Percentiles rank a stretch among this genome's conserved stretches.
phyloP scores from a whole-genome alignment of 2,113 vertebrate genomes.

The Strix aluco region DNA sequence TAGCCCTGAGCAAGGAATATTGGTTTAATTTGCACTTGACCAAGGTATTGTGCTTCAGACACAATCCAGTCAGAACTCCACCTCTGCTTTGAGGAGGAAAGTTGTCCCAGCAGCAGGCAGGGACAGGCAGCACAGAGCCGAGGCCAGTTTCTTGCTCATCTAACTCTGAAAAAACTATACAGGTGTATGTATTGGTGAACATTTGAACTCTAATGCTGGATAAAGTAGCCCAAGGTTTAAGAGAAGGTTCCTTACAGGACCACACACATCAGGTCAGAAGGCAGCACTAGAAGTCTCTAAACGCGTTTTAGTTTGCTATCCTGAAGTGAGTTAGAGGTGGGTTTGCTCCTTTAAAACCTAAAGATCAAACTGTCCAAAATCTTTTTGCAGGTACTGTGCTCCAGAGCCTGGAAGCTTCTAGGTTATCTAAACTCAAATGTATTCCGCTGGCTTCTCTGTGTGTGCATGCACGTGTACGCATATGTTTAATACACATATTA shows the following conservation, averaged over 20 bases:
- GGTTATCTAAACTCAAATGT: neutral
- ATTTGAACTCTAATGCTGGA: neutral
- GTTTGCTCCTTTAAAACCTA: neutral
- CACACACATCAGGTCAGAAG: neutral
- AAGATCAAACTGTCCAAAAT: neutral
- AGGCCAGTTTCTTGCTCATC: neutral
- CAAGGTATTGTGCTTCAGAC: accelerated
- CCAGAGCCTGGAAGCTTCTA: neutral
- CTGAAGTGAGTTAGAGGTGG: neutral
- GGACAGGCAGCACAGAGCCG: neutral
- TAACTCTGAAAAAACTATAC: neutral
- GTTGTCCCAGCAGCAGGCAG: neutral
- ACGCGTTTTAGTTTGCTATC: neutral
- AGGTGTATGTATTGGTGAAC: neutral
- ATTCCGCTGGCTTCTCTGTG: neutral
- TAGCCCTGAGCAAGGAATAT: neutral
- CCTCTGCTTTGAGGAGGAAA: neutral
- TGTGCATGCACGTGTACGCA: neutral
- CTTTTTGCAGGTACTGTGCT: neutral
- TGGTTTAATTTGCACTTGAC: neutral
- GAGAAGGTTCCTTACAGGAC: neutral
- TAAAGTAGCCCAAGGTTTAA: neutral
- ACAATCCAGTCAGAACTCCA: neutral
- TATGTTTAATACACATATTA: neutral
- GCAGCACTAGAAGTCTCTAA: neutral